These are phyloP conservation scores for Spizella passerina DNA, from an alignment of 2,797 vertebrate species.

Conservation along the genomic window DNA sequence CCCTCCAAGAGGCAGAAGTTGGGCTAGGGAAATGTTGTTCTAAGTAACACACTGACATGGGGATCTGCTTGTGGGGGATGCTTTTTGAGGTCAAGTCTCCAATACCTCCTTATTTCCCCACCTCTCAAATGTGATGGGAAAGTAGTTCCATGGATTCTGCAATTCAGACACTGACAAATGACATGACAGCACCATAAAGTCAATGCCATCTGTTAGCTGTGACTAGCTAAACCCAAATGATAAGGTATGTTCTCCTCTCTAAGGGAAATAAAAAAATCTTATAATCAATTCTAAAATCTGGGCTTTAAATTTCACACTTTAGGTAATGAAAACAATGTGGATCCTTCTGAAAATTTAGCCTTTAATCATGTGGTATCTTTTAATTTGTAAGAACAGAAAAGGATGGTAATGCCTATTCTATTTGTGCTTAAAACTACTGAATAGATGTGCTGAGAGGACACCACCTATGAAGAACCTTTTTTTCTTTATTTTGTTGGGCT, in stretches of 20 bases:
- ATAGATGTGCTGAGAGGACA: neutral
- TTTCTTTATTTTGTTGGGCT: neutral
- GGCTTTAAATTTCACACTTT: neutral
- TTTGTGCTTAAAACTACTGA: neutral
- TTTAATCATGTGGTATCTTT: neutral
- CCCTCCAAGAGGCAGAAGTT: neutral
- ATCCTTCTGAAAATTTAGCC: neutral
- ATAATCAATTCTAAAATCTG: neutral
- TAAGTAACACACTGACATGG: neutral
- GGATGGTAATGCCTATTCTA: neutral
- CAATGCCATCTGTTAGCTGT: neutral
- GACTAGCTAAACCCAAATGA: neutral
- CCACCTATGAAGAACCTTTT: neutral
- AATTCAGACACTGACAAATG: neutral
- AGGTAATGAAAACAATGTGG: neutral
- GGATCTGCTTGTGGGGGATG: neutral
- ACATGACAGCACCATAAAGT: neutral
- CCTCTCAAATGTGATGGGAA: neutral
- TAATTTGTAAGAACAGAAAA: neutral
- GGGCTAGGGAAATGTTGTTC: neutral
- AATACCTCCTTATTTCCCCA: neutral
- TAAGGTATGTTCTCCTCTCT: neutral
- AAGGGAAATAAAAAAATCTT: neutral
- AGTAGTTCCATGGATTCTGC: neutral
- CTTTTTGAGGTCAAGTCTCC: neutral